Evolutionary conservation across 2,888 invertebrate species (phyloP).

Genomic region (Blastobasis lacticolella): DNA sequence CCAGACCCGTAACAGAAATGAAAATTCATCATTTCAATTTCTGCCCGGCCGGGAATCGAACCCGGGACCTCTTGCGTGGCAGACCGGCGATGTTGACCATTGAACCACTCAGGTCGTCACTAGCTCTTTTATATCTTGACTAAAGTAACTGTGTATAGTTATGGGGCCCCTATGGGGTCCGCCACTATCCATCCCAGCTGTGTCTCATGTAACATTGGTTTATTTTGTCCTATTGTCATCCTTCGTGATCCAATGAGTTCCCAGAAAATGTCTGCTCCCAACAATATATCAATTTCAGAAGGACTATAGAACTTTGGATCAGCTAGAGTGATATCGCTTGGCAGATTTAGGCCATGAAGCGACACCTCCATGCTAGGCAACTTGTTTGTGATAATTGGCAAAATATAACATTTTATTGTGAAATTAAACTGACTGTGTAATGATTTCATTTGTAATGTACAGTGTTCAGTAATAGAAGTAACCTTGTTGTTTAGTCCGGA

Average conservation of each 20-base stretch:
- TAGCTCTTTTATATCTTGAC: no score
- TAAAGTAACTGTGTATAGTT: no score
- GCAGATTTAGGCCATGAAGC: slow-evolving; percentile 1
- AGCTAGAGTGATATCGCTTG: slow-evolving; percentile 5
- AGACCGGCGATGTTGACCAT: no score
- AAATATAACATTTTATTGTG: slow-evolving; percentile 3
- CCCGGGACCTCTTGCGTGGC: no score
- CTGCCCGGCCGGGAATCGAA: no score
- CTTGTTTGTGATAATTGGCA: slow-evolving; percentile 7
- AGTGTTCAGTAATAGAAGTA: slow-evolving; percentile 3
- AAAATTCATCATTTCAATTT: no score
- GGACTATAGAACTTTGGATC: slow-evolving; percentile 9
- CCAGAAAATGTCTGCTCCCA: slow-evolving; percentile 11
- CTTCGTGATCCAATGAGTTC: not conserved
- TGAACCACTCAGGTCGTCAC: no score
- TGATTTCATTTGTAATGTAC: slow-evolving; percentile 1
- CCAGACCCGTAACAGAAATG: no score
- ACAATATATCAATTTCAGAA: slow-evolving; percentile 7
- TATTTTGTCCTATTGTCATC: slow-evolving; percentile 5
- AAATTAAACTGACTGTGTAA: slow-evolving; percentile 1
- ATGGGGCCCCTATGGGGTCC: no score
- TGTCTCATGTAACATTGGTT: slow-evolving; percentile 7
- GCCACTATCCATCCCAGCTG: slow-evolving; percentile 9
- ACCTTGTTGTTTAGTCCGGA: slow-evolving; percentile 9
- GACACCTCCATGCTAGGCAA: slow-evolving; percentile 3